phyloP scores from a whole-genome alignment of 2,888 invertebrate genomes.

The Tipula lateralis region DNA sequence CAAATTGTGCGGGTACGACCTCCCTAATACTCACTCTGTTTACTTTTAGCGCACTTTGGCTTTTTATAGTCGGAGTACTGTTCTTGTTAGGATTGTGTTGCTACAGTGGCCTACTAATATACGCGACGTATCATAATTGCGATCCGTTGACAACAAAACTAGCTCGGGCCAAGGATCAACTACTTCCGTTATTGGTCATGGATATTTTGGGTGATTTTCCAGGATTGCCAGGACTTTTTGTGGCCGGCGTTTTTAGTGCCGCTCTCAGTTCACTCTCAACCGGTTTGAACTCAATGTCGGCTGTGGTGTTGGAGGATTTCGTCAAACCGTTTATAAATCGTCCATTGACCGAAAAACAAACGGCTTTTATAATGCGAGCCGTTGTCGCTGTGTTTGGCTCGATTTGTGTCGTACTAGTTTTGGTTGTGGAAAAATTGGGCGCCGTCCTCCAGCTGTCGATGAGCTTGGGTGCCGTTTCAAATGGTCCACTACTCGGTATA shows the following conservation, averaged over 20 bases:
- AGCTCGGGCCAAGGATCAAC: constrained; percentile 69
- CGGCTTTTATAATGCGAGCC: constrained; percentile 60
- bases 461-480: constrained; percentile 60
- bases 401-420: constrained; percentile 58
- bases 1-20: not conserved
- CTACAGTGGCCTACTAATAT: constrained; percentile 80
- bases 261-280: constrained; percentile 78
- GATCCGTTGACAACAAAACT: constrained; percentile 75
- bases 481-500: constrained; percentile 62
- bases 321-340: constrained; percentile 54
- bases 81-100: constrained; percentile 71
- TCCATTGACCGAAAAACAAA: constrained; percentile 54
- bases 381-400: constrained; percentile 61
- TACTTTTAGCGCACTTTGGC: constrained; percentile 51
- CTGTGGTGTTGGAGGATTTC: constrained; percentile 68
- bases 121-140: constrained; percentile 76
- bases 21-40: too few species aligned
- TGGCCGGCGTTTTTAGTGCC: constrained; percentile 87
- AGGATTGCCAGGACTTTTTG: constrained; percentile 81
- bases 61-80: constrained; percentile 72
- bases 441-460: constrained; percentile 65
- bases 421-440: constrained; percentile 62
- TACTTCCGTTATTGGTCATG: constrained; percentile 79
- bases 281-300: constrained; percentile 71
- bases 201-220: constrained; percentile 71